Conservation (phyloP, 2,888 invertebrate genomes). For the Epinotia brunnichana region DNA sequence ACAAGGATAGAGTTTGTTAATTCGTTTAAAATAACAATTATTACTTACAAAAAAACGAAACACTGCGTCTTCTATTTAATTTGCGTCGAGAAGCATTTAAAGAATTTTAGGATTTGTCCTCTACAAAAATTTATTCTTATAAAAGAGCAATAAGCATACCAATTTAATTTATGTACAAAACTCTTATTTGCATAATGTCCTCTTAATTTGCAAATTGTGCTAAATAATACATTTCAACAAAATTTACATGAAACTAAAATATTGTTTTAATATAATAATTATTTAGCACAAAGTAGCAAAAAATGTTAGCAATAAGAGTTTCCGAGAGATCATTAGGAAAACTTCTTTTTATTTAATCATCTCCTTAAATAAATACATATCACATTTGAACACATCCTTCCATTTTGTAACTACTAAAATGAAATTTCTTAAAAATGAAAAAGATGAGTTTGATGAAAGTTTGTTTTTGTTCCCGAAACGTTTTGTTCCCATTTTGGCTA, state of each 20-base stretch:
- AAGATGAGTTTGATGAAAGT: slow-evolving; percentile 32
- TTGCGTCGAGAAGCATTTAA: slow-evolving; percentile 52
- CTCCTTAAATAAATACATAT: slow-evolving; percentile 80
- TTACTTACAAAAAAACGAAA: background rate
- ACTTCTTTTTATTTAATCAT: slow-evolving; percentile 72
- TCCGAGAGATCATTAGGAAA: slow-evolving; percentile 83
- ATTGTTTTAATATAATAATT: slow-evolving; percentile 44
- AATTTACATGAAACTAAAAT: slow-evolving; percentile 12
- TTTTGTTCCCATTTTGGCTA: slow-evolving; percentile 58
- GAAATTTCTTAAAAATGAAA: slow-evolving; percentile 57
- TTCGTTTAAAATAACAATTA: too few relatives aligned
- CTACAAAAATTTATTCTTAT: slow-evolving; percentile 67
- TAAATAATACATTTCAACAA: slow-evolving; percentile 22
- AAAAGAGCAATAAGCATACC: slow-evolving; percentile 75
- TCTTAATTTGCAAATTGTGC: slow-evolving; percentile 44
- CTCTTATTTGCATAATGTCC: slow-evolving; percentile 61
- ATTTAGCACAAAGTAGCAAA: slow-evolving; percentile 56
- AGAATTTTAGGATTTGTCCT: slow-evolving; percentile 73
- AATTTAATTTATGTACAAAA: slow-evolving; percentile 82
- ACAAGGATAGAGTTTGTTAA: too few relatives aligned
- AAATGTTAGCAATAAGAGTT: slow-evolving; percentile 76
- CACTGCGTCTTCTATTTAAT: slow-evolving; percentile 52
- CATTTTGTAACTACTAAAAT: slow-evolving; percentile 59
- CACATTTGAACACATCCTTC: slow-evolving; percentile 83
- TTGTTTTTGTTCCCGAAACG: slow-evolving; percentile 60